Evolutionary conservation across 2,797 vertebrate genomes (phyloP).

Genomic region (Anas capensis): DNA sequence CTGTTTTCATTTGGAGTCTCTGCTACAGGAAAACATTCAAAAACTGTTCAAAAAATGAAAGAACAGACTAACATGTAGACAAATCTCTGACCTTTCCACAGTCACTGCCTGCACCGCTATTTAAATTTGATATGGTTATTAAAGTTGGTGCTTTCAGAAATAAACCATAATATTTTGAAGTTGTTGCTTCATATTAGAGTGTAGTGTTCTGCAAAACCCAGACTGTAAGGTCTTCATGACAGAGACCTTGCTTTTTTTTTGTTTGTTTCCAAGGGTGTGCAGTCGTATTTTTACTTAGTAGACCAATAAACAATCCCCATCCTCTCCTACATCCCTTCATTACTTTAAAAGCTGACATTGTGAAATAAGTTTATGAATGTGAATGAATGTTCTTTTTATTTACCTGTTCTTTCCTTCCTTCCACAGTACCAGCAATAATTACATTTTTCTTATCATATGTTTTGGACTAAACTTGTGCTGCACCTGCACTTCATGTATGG

Average conservation of each 20-base stretch:
- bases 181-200: not conserved
- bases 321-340: not conserved
- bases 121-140: not conserved
- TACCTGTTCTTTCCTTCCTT: not conserved
- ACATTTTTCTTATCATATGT: not conserved
- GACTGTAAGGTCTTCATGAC: not conserved
- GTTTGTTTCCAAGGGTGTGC: not conserved
- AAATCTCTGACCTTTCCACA: not conserved
- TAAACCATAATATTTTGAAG: not conserved
- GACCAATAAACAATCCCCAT: not conserved
- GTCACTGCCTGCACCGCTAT: not conserved
- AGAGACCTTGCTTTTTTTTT: not conserved
- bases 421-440: not conserved
- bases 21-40: not conserved
- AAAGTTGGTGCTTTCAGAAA: not conserved
- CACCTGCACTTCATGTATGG: not conserved
- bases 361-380: not conserved
- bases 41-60: constrained; percentile 12
- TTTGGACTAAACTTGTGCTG: not conserved
- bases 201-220: not conserved
- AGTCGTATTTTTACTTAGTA: not conserved
- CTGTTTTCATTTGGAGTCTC: constrained; percentile 31
- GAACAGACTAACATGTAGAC: not conserved
- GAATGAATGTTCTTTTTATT: not conserved
- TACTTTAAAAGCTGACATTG: not conserved